Evolutionary conservation across 2,888 invertebrate species (phyloP).

Genomic region (Orthonevra nobilis): DNA sequence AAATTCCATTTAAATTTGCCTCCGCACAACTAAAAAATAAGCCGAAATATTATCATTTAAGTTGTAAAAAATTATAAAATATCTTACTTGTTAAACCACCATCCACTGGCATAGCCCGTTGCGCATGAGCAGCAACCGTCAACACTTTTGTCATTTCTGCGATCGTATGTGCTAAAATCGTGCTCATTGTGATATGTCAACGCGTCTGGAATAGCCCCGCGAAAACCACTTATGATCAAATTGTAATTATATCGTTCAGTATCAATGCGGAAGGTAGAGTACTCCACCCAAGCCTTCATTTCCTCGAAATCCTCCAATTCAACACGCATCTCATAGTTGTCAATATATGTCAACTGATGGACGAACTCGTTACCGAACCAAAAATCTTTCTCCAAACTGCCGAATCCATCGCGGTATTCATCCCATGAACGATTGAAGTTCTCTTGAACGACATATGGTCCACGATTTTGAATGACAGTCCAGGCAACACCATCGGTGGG

Average conservation of each 20-base stretch:
- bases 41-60: constrained; percentile 8
- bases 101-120: constrained; percentile 82
- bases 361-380: constrained; percentile 84
- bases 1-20: constrained; percentile 82
- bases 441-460: constrained; percentile 76
- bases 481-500: constrained; percentile 81
- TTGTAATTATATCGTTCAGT: constrained; percentile 80
- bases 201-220: constrained; percentile 82
- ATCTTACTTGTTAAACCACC: constrained; percentile 83
- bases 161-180: constrained; percentile 79
- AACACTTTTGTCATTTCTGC: constrained; percentile 81
- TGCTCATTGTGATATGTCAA: constrained; percentile 81
- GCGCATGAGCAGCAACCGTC: constrained; percentile 82
- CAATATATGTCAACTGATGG: constrained; percentile 79
- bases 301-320: constrained; percentile 82
- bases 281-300: constrained; percentile 81
- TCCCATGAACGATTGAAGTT: constrained; percentile 82
- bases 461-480: constrained; percentile 82
- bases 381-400: constrained; percentile 81
- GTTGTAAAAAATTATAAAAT: neutral
- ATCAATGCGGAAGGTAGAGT: constrained; percentile 79
- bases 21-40: constrained; percentile 81
- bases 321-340: constrained; percentile 80
- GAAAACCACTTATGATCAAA: constrained; percentile 80
- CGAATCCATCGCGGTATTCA: constrained; percentile 83